A percentile compares a stretch with the other conserved stretches of the same genome.
Conservation (phyloP, 2,113 vertebrate species). For the Mus pahari region DNA sequence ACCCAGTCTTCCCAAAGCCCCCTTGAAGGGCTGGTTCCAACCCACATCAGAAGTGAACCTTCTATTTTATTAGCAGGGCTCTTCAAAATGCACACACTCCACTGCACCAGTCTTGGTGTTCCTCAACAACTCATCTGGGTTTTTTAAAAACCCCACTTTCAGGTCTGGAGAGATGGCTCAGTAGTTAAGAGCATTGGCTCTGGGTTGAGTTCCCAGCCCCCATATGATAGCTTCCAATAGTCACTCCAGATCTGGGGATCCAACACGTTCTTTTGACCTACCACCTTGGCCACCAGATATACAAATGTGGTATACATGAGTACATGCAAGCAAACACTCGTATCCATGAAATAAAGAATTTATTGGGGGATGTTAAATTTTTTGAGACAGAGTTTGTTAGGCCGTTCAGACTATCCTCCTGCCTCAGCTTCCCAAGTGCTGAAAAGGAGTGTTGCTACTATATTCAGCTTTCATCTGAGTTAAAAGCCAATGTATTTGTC, state of each 20-base stretch:
- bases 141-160: background rate
- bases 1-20: background rate
- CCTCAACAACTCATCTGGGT: background rate
- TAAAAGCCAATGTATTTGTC: conserved; percentile 26
- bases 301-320: background rate
- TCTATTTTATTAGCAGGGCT: background rate
- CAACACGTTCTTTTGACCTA: background rate
- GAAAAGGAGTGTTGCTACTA: background rate
- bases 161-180: background rate
- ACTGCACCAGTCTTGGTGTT: background rate
- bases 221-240: background rate
- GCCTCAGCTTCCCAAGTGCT: background rate
- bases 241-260: background rate
- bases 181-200: background rate
- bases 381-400: background rate
- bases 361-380: background rate
- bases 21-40: background rate
- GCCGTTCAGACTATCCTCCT: background rate
- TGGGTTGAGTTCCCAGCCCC: background rate
- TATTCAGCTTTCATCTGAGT: background rate
- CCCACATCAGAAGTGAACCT: background rate
- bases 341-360: background rate
- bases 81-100: background rate
- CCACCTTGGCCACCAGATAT: background rate
- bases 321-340: background rate